These are phyloP conservation scores for Aselliscus stoliczkanus DNA, from an alignment of 2,797 vertebrate species.

Conservation along the genomic window DNA sequence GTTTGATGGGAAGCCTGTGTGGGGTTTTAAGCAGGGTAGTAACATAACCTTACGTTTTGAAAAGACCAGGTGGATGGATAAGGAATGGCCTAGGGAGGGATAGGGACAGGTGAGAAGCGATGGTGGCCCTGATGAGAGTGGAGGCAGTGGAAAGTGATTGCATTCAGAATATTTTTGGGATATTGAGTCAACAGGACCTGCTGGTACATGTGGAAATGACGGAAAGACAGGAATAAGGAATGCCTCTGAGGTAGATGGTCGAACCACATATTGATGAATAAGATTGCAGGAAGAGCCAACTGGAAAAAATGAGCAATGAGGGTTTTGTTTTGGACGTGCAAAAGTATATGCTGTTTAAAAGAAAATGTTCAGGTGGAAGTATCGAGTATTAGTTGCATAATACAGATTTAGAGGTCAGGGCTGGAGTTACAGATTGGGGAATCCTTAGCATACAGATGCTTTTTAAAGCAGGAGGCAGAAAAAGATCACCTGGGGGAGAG, in stretches of 20 bases:
- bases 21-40: not conserved
- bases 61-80: not conserved
- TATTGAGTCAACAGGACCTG: not conserved
- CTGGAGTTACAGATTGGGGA: not conserved
- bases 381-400: not conserved
- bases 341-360: not conserved
- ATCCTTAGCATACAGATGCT: not conserved
- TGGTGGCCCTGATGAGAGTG: too few species aligned
- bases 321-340: not conserved
- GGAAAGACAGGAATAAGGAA: not conserved
- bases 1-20: not conserved
- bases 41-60: not conserved
- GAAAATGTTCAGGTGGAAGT: not conserved
- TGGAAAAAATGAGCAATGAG: not conserved
- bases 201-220: not conserved
- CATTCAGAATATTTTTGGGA: not conserved
- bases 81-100: not conserved
- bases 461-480: not conserved
- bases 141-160: not conserved
- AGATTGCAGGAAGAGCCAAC: not conserved
- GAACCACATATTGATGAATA: not conserved
- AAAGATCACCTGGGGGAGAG: not conserved
- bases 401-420: not conserved
- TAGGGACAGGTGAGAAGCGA: not conserved
- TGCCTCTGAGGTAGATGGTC: rapidly evolving